A percentile compares a stretch with the other conserved stretches of the same genome.
Conservation (phyloP, 2,113 vertebrate species). For the Toxotes jaculatrix region DNA sequence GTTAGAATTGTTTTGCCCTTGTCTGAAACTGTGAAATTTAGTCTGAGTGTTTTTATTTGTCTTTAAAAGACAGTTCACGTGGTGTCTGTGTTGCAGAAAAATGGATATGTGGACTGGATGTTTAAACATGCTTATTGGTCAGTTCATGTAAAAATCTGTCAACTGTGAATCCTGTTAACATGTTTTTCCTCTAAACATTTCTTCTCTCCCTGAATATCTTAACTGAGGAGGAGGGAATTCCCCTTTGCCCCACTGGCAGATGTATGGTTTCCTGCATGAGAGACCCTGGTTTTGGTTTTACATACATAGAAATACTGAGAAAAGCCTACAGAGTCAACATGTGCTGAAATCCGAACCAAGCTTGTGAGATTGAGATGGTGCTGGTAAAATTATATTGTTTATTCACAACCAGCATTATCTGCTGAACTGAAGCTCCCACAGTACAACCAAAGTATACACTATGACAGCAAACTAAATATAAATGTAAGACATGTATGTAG, state of each 20-base stretch:
- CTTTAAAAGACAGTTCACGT: neutral
- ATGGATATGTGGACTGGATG: neutral
- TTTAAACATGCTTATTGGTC: neutral
- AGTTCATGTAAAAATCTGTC: slow-evolving; percentile 9
- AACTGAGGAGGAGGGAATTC: slow-evolving; percentile 23
- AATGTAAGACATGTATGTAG: slow-evolving; percentile 7
- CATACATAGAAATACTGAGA: slow-evolving; percentile 23
- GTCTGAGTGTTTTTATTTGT: neutral
- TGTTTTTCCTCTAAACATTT: slow-evolving; percentile 11
- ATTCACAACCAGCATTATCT: neutral
- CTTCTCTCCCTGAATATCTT: slow-evolving; percentile 25
- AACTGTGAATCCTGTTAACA: neutral
- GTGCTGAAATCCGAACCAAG: neutral
- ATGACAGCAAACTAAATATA: slow-evolving; percentile 25
- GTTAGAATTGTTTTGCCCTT: neutral
- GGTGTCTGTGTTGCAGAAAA: neutral
- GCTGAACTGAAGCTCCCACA: neutral
- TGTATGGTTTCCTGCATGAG: slow-evolving; percentile 57
- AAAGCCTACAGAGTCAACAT: slow-evolving; percentile 8
- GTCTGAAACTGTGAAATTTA: neutral
- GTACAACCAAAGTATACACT: neutral
- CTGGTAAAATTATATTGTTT: neutral
- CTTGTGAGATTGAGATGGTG: no score
- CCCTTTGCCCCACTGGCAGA: slow-evolving; percentile 33
- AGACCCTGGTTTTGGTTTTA: slow-evolving; percentile 10